Conservation (phyloP, 2,888 invertebrate genomes). For the Phaedon cochleariae region DNA sequence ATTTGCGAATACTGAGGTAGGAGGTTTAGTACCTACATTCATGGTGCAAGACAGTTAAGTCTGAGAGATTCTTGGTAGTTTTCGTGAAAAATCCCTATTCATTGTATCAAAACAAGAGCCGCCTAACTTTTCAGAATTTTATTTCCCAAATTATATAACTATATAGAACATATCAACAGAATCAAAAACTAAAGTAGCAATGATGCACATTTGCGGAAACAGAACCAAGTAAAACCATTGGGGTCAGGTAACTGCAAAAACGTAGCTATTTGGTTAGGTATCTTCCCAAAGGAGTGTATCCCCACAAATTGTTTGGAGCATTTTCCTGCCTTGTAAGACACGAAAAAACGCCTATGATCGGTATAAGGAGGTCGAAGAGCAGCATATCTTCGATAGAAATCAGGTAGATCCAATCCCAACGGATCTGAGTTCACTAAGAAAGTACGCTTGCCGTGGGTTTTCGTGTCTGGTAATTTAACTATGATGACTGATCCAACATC, state of each 20-base stretch:
- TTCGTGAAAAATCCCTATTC: no score
- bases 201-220: slow-evolving; percentile 22
- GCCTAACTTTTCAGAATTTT: no score
- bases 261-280: slow-evolving; percentile 32
- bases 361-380: not conserved
- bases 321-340: slow-evolving; percentile 25
- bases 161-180: no score
- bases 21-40: no score
- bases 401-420: slow-evolving; percentile 4
- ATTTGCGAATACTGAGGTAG: no score
- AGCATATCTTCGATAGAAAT: slow-evolving; percentile 3
- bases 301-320: slow-evolving; percentile 30
- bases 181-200: no score
- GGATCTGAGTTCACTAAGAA: not conserved
- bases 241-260: slow-evolving; percentile 32
- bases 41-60: no score
- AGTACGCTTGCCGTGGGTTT: not conserved
- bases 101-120: no score
- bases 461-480: slow-evolving; percentile 24
- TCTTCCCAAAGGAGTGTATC: slow-evolving; percentile 27
- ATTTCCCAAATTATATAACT: no score
- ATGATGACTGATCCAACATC: slow-evolving; percentile 21
- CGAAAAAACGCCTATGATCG: slow-evolving; percentile 25
- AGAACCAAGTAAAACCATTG: slow-evolving; percentile 25
- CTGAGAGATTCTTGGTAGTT: no score